A percentile compares a stretch with the other conserved stretches of the same genome.
Evolutionary conservation across 2,888 invertebrate species (phyloP).

Genomic region (Tortrix viridana): DNA sequence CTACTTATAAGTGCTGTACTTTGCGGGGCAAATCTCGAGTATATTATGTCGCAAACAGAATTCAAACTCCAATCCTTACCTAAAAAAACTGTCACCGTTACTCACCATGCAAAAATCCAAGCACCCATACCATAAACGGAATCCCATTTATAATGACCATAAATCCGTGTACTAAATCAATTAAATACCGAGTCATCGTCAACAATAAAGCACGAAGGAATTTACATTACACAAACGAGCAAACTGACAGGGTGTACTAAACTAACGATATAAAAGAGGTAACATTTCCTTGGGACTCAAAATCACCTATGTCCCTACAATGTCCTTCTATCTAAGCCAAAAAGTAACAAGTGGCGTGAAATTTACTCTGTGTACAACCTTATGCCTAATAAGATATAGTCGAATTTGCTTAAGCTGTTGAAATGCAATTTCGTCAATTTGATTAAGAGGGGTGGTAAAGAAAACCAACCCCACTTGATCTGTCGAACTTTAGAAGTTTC

Average conservation of each 20-base stretch:
- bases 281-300: slow-evolving; percentile 66
- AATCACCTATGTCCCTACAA: slow-evolving; percentile 57
- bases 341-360: too few relatives aligned
- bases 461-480: slow-evolving; percentile 1
- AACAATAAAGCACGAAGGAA: slow-evolving; percentile 73
- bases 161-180: slow-evolving; percentile 68
- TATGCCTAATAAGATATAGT: too few relatives aligned
- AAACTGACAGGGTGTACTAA: slow-evolving; percentile 71
- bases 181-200: slow-evolving; percentile 59
- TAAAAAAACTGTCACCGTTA: slow-evolving; percentile 15
- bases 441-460: too few relatives aligned
- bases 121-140: slow-evolving; percentile 40
- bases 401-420: too few relatives aligned
- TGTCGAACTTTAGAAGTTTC: slow-evolving; percentile 7
- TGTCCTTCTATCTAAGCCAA: slow-evolving; percentile 41
- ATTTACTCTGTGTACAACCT: too few relatives aligned
- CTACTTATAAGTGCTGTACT: too few relatives aligned
- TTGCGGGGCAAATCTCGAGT: too few relatives aligned
- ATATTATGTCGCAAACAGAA: too few relatives aligned
- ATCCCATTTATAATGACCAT: slow-evolving; percentile 52
- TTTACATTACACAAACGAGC: slow-evolving; percentile 69
- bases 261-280: slow-evolving; percentile 73
- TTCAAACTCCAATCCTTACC: neutral
- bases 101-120: slow-evolving; percentile 49
- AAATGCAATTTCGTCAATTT: too few relatives aligned